phyloP scores from a whole-genome alignment of 1,140 invertebrate species.

The Colletes gigas region DNA sequence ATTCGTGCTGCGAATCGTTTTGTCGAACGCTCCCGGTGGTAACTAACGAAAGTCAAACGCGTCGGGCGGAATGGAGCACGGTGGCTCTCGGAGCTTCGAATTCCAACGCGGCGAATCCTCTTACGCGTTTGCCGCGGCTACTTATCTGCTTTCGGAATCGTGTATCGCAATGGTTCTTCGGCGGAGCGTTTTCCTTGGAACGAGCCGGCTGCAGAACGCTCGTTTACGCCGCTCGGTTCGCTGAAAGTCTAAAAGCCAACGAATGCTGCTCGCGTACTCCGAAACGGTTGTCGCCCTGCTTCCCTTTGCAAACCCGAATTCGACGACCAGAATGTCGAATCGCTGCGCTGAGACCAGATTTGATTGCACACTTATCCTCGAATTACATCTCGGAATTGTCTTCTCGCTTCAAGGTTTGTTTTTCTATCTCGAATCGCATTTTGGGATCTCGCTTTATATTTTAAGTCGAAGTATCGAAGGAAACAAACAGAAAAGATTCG shows the following conservation, averaged over 20 bases:
- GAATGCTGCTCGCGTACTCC: not conserved
- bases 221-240: not conserved
- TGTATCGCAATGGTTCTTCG: conserved; percentile 12
- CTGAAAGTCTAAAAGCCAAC: not conserved
- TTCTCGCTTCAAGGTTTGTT: too few species aligned
- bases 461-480: too few species aligned
- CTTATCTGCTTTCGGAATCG: conserved; percentile 24
- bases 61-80: not conserved
- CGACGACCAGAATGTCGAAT: not conserved
- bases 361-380: too few species aligned
- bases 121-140: conserved; percentile 8
- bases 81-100: not conserved
- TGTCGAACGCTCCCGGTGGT: not conserved
- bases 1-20: not conserved
- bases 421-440: too few species aligned
- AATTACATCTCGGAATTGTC: too few species aligned
- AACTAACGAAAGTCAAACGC: conserved; percentile 17
- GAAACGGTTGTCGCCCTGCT: not conserved
- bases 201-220: conserved; percentile 13
- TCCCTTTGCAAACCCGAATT: not conserved
- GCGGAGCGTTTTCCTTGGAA: conserved; percentile 32
- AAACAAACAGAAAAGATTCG: too few species aligned
- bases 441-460: too few species aligned
- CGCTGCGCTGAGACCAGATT: too few species aligned
- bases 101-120: conserved; percentile 13